A percentile compares a stretch with the other conserved stretches of the same genome.
Evolutionary conservation across 2,797 vertebrate species (phyloP).

Genomic region (Cyclopterus lumpus): DNA sequence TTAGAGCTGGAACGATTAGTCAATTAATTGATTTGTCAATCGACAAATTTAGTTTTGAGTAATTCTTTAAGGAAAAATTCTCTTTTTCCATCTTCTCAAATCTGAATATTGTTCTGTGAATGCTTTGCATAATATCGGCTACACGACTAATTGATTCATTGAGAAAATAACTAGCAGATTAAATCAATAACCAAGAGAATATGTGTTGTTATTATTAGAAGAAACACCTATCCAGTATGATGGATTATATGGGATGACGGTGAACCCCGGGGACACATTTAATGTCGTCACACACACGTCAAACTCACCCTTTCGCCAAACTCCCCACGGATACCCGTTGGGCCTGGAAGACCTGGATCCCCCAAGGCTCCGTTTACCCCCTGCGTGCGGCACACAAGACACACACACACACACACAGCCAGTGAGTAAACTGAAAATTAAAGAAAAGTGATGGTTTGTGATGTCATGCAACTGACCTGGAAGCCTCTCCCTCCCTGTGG

Average conservation of each 20-base stretch:
- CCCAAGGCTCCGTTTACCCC: conserved; percentile 91
- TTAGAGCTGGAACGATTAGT: neutral
- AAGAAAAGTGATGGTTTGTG: neutral
- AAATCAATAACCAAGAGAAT: neutral
- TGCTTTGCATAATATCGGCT: neutral
- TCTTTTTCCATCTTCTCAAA: neutral
- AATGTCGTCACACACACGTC: conserved; percentile 1
- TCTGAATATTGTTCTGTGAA: neutral
- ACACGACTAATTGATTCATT: neutral
- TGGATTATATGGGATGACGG: neutral
- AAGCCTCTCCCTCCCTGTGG: conserved; percentile 90
- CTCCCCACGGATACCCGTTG: conserved; percentile 93
- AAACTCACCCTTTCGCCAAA: conserved; percentile 93
- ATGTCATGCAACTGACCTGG: conserved; percentile 86
- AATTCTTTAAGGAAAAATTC: neutral
- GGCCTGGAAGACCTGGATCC: conserved; percentile 94
- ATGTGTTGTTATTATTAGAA: neutral
- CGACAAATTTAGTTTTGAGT: neutral
- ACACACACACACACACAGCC: conserved; percentile 18
- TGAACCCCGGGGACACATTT: conserved; percentile 3
- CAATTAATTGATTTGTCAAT: neutral
- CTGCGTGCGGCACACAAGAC: conserved; percentile 80
- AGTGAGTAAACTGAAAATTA: neutral
- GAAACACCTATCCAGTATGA: neutral
- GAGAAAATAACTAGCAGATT: neutral